Conservation (phyloP, 2,113 vertebrate genomes). For the Ophiodon elongatus region DNA sequence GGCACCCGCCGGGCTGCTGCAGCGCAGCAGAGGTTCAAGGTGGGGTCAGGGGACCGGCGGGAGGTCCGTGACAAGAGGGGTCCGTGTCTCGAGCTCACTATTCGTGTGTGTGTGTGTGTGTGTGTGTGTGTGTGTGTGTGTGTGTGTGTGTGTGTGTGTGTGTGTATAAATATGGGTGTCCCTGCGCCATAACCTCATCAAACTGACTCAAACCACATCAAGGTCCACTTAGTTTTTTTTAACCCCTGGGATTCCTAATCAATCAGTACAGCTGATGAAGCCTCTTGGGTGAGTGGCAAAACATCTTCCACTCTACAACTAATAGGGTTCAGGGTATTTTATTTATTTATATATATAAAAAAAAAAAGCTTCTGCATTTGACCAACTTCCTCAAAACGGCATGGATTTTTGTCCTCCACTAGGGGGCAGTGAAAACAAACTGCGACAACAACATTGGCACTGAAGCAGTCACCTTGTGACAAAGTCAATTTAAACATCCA, state of each 20-base stretch:
- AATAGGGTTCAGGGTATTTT: neutral
- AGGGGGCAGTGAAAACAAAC: conserved; percentile 15
- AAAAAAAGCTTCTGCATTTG: neutral
- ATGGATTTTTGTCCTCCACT: neutral
- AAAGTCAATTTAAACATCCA: neutral
- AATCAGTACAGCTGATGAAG: neutral
- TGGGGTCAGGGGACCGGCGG: conserved; percentile 22
- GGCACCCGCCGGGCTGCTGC: neutral
- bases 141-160: neutral
- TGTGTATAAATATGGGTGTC: neutral
- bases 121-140: neutral
- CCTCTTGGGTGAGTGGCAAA: neutral
- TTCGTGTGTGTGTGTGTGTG: neutral
- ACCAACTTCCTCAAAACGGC: neutral
- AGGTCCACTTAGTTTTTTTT: neutral
- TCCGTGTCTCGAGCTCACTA: neutral
- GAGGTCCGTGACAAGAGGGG: neutral
- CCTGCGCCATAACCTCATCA: no score
- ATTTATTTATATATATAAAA: no score
- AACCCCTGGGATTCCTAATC: neutral
- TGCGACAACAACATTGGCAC: neutral
- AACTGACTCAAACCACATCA: neutral
- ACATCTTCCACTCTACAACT: neutral
- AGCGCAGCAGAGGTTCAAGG: conserved; percentile 13
- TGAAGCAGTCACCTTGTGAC: neutral